Evolutionary conservation across 2,113 vertebrate species (phyloP), one percentile per base, ranked within the genome.

Genomic region (Tylochromis polylepis): DNA sequence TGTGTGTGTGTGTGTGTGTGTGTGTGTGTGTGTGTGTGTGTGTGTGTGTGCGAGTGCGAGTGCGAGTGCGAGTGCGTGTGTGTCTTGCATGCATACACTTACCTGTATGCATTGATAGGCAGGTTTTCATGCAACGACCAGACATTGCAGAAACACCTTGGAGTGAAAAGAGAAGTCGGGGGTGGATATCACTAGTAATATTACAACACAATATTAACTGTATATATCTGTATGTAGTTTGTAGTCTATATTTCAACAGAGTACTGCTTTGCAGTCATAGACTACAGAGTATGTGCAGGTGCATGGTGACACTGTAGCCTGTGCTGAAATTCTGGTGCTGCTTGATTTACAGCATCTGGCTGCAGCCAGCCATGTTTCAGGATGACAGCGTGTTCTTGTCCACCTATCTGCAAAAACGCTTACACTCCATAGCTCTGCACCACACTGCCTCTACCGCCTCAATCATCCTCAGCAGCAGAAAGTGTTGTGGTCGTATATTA

Each of bases 381-480:
- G 83, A 84, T 92, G 91, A 92, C 81, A 78, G 83, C 58, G 82
- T 91, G 91, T 88, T 93, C 92, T 93, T 31, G 62, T 95, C 86
- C 91, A 93, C 91, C 93, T 95, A 89, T 92, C 94, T 95, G 95
- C 91, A 94, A 91, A 95, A 95, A 86, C 90, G 31, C 92, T 95
- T 93, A 91, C 62, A 60, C 72, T 70, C 59, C 59, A 53, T 88
- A 27, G 84, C 86, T 72, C 79, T 57, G 87, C 93, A 88, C 90
- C 79, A 58, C 87, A 59, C 85, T 34, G 84, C 85, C 88, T 93
- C 87, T n/a, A 29, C 87, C n/a, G 84, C 89, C 88, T 90, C 82
- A 14, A 59, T 43, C 87, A 89, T 81, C 79, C 59, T 81, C 85
- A 79, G 87, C 62, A 85, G 78, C 60, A 79, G 27, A 87, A 83